Evolutionary conservation across 2,888 invertebrate genomes (phyloP).

Genomic region (Drosophila testacea): DNA sequence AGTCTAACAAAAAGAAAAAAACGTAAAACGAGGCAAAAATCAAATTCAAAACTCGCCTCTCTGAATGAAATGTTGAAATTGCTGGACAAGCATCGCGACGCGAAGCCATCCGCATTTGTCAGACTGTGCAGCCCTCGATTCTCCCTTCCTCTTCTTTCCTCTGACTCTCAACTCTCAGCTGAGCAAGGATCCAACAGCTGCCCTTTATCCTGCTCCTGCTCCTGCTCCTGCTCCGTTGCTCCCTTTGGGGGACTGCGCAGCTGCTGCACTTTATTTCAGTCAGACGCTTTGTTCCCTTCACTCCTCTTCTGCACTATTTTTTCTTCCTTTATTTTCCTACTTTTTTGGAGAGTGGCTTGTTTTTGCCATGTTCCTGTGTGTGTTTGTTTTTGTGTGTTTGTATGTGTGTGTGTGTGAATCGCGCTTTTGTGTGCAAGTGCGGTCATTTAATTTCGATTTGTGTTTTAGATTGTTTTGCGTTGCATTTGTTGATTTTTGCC

Average conservation of each 20-base stretch:
- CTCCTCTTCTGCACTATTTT: conserved; percentile 3
- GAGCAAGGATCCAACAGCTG: conserved; percentile 28
- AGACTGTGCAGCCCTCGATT: conserved; percentile 4
- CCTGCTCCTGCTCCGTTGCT: conserved; percentile 27
- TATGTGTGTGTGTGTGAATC: conserved; percentile 38
- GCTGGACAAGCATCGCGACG: conserved; percentile 40
- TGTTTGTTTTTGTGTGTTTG: conserved; percentile 3
- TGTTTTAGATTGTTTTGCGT: conserved; percentile 83
- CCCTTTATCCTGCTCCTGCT: conserved; percentile 28
- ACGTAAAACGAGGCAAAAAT: conserved; percentile 32
- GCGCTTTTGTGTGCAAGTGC: conserved; percentile 80
- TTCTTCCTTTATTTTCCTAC: neutral
- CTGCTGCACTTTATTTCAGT: conserved; percentile 80
- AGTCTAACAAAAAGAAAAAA: conserved; percentile 18
- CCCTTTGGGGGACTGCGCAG: conserved; percentile 61
- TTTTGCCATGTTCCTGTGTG: conserved; percentile 54
- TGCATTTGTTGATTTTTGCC: conserved; percentile 81
- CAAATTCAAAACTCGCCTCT: conserved; percentile 69
- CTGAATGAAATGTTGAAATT: conserved; percentile 76
- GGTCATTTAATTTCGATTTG: conserved; percentile 84
- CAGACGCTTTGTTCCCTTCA: conserved; percentile 51
- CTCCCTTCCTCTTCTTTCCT: neutral
- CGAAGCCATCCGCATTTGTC: conserved; percentile 54
- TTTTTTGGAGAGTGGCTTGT: conserved; percentile 60
- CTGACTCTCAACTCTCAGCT: neutral